These are phyloP conservation scores for Patiria pectinifera DNA, from an alignment of 53 echinoderm and acorn worm genomes.

Conservation along the genomic window DNA sequence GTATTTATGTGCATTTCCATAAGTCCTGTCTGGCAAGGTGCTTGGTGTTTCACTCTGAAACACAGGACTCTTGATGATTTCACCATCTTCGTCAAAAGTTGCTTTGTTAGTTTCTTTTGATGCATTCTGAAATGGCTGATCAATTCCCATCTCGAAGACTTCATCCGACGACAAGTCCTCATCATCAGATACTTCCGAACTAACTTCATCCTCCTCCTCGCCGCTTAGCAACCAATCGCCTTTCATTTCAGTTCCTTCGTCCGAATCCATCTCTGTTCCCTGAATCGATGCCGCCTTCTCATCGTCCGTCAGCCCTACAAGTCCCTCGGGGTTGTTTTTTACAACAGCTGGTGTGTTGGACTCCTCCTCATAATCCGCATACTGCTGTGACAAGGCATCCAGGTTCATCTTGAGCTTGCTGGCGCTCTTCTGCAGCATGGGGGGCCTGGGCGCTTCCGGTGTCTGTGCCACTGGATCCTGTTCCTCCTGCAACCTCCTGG, in stretches of 20 bases:
- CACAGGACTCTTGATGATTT: slow-evolving; percentile 23
- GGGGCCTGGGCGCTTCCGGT: slow-evolving; percentile 23
- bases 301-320: slow-evolving; percentile 12
- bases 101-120: slow-evolving; percentile 8
- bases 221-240: slow-evolving; percentile 33
- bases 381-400: slow-evolving; percentile 71
- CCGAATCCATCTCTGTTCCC: slow-evolving; percentile 1
- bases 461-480: slow-evolving; percentile 29
- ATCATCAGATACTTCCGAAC: slow-evolving; percentile 7
- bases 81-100: slow-evolving; percentile 30
- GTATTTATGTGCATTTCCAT: not conserved
- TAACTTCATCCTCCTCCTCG: slow-evolving; percentile 37
- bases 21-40: slow-evolving; percentile 8
- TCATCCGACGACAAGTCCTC: slow-evolving; percentile 37
- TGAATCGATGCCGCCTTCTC: slow-evolving; percentile 45
- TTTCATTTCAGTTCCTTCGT: slow-evolving; percentile 35
- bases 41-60: not conserved
- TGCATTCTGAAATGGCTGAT: slow-evolving; percentile 1
- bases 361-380: slow-evolving; percentile 78
- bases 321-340: not conserved
- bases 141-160: slow-evolving; percentile 34
- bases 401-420: slow-evolving; percentile 56
- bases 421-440: slow-evolving; percentile 50
- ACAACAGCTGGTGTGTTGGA: slow-evolving; percentile 40
- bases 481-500: slow-evolving; percentile 54